Percentiles rank a stretch among this genome's conserved stretches.
These are phyloP conservation scores for Lutraria rhynchaena DNA, from an alignment of 1,140 invertebrate genomes.

Conservation along the genomic window DNA sequence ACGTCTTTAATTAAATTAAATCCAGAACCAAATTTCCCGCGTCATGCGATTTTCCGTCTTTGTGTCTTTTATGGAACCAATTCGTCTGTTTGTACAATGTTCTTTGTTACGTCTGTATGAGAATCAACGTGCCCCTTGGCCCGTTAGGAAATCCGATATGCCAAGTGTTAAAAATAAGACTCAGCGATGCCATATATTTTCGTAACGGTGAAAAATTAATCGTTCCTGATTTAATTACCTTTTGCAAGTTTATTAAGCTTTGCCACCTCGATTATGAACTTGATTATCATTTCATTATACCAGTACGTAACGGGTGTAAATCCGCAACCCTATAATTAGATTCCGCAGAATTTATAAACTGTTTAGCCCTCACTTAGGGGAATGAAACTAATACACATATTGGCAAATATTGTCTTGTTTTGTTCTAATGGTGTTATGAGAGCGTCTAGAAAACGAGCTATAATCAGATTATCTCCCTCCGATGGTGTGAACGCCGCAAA, in stretches of 20 bases:
- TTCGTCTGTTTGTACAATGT: no score
- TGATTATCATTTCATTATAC: conserved; percentile 58
- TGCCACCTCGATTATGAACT: conserved; percentile 52
- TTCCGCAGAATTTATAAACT: conserved; percentile 62
- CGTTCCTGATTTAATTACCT: conserved; percentile 60
- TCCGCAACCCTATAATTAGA: conserved; percentile 57
- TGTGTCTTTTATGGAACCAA: conserved; percentile 17
- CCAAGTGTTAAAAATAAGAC: conserved; percentile 56
- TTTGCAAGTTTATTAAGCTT: conserved; percentile 57
- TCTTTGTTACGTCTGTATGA: conserved; percentile 27
- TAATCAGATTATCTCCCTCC: conserved; percentile 48
- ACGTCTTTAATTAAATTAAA: no score
- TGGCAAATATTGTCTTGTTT: conserved; percentile 60
- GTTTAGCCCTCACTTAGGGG: conserved; percentile 60
- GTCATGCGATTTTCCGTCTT: not conserved
- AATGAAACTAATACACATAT: conserved; percentile 51
- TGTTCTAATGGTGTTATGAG: conserved; percentile 54
- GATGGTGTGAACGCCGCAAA: conserved; percentile 52
- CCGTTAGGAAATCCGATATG: conserved; percentile 49
- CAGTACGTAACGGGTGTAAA: conserved; percentile 46
- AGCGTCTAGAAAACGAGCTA: conserved; percentile 56
- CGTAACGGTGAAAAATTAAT: conserved; percentile 60
- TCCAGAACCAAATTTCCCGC: not conserved
- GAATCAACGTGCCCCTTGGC: conserved; percentile 29
- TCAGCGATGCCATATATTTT: conserved; percentile 52